phyloP scores from a whole-genome alignment of 2,888 invertebrate genomes.

The Ormyrus rosae region DNA sequence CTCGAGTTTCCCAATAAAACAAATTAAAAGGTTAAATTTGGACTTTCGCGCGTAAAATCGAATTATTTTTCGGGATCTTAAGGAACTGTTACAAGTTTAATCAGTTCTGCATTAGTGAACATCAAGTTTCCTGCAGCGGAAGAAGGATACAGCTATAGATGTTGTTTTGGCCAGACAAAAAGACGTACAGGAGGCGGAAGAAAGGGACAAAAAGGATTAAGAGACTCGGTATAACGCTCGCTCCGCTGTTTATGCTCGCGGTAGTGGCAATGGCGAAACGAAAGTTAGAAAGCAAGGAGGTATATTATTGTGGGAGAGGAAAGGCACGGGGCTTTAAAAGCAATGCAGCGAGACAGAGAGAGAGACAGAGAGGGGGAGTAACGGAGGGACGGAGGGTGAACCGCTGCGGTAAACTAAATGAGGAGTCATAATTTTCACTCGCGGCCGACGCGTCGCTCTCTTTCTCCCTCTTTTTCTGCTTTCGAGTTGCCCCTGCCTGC shows the following conservation, averaged over 20 bases:
- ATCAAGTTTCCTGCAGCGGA: constrained; percentile 1
- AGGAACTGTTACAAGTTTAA: neutral
- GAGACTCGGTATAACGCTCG: neutral
- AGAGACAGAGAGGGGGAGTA: constrained; percentile 9
- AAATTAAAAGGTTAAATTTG: no score
- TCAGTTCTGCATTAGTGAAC: constrained; percentile 15
- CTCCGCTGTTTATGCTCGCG: no score
- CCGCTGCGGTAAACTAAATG: constrained; percentile 65
- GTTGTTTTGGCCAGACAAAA: neutral
- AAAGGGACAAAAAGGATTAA: constrained; percentile 27
- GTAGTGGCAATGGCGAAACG: constrained; percentile 23
- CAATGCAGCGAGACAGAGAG: constrained; percentile 1
- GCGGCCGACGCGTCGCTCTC: constrained; percentile 22
- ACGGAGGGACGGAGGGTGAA: constrained; percentile 33
- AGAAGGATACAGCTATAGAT: neutral
- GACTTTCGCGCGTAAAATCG: no score
- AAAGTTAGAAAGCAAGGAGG: constrained; percentile 44
- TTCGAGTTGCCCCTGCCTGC: neutral
- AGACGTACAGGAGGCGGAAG: constrained; percentile 1
- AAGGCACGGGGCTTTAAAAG: constrained; percentile 49
- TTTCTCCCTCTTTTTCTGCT: constrained; percentile 14
- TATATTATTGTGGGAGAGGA: neutral
- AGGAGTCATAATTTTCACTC: constrained; percentile 71
- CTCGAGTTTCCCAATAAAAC: no score
- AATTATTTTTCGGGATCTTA: no score